Evolutionary conservation across 2,113 vertebrate genomes (phyloP).

Genomic region (Laticauda laticaudata): DNA sequence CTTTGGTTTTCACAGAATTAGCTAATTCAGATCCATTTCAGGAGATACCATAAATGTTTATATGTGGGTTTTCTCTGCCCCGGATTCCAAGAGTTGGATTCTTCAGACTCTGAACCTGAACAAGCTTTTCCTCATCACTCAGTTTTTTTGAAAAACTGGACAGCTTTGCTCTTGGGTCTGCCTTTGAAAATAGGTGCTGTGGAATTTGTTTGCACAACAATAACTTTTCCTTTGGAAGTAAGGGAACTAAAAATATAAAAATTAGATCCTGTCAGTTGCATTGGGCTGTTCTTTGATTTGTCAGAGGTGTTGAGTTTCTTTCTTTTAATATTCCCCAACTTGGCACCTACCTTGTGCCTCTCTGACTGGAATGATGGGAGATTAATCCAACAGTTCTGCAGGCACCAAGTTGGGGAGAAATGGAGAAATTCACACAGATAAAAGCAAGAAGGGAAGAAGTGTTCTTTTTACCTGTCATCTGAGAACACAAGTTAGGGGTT

Average conservation of each 20-base stretch:
- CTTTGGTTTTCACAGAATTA: not conserved
- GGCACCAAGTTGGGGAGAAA: not conserved
- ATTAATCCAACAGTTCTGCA: not conserved
- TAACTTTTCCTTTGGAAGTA: not conserved
- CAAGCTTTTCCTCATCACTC: not conserved
- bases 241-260: not conserved
- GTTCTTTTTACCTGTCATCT: not conserved
- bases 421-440: not conserved
- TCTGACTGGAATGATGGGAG: not conserved
- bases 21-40: not conserved
- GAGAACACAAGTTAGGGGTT: not conserved
- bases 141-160: not conserved
- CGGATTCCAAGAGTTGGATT: not conserved
- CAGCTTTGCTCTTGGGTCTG: not conserved
- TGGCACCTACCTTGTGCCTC: not conserved
- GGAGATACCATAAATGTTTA: not conserved
- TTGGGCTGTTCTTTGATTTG: not conserved
- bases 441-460: not conserved
- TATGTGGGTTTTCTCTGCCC: not conserved
- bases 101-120: not conserved
- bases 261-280: not conserved
- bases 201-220: not conserved
- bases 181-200: not conserved
- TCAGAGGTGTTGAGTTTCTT: not conserved
- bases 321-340: not conserved